Conservation (phyloP, 2,888 invertebrate species). For the Euclidia mi region DNA sequence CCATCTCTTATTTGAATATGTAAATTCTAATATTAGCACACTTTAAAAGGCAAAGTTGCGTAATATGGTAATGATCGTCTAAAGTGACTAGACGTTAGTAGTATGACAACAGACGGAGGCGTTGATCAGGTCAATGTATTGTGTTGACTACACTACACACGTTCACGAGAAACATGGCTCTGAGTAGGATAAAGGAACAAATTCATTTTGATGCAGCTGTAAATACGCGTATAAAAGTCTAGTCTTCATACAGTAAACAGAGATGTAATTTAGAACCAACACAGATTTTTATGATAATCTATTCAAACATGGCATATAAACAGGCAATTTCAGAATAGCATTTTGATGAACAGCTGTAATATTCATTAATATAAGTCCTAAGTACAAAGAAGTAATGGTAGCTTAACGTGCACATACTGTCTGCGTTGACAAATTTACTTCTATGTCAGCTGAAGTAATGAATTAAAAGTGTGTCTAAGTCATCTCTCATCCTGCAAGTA, state of each 20-base stretch:
- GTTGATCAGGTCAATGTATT: constrained; percentile 43
- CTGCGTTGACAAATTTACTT: constrained; percentile 1
- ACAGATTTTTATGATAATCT: no score
- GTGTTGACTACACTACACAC: no score
- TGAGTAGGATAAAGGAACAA: no score
- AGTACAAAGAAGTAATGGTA: constrained; percentile 8
- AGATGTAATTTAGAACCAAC: no score
- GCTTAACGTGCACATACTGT: constrained; percentile 6
- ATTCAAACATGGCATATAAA: no score
- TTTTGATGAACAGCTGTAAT: neutral
- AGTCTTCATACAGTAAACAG: no score
- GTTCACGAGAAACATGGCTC: constrained; percentile 17
- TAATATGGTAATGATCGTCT: constrained; percentile 49
- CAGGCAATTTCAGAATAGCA: neutral
- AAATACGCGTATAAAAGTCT: no score
- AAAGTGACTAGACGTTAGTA: constrained; percentile 38
- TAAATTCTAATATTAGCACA: constrained; percentile 50
- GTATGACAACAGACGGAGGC: constrained; percentile 37
- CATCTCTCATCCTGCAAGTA: constrained; percentile 26
- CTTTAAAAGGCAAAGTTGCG: constrained; percentile 38
- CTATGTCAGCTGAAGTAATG: constrained; percentile 11
- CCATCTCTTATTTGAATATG: constrained; percentile 57
- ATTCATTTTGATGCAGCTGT: no score
- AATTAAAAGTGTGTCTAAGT: constrained; percentile 19
- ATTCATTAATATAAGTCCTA: neutral